Evolutionary conservation across 2,113 vertebrate species (phyloP).

Genomic region (Nothoprocta perdicaria): DNA sequence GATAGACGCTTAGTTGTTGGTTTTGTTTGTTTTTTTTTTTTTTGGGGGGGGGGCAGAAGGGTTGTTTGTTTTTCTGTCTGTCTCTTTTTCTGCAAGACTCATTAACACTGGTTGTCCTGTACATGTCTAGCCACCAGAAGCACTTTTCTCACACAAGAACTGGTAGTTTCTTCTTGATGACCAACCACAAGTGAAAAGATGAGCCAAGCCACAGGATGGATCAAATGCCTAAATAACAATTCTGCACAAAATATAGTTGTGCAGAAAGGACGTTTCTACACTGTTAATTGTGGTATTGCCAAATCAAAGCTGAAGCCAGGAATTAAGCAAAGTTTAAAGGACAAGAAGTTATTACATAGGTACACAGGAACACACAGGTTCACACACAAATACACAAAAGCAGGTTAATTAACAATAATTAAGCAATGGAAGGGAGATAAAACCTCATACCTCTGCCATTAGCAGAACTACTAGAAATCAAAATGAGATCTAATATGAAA

Average conservation of each 20-base stretch:
- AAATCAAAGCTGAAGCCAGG: too few relatives aligned
- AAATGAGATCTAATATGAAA: not conserved
- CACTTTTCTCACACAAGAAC: not conserved
- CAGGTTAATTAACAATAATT: not conserved
- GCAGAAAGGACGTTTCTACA: not conserved
- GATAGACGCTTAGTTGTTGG: not conserved
- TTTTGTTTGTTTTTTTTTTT: too few relatives aligned
- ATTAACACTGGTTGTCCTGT: not conserved
- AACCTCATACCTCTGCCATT: not conserved
- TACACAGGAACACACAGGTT: not conserved
- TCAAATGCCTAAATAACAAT: not conserved
- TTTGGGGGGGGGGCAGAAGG: too few relatives aligned
- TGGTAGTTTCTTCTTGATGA: not conserved
- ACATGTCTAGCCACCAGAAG: not conserved
- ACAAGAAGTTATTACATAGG: not conserved
- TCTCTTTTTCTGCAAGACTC: not conserved
- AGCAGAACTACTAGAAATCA: not conserved
- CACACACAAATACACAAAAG: not conserved
- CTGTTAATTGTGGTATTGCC: not conserved
- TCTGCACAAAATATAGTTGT: not conserved
- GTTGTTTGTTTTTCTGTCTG: too few relatives aligned
- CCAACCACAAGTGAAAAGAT: not conserved
- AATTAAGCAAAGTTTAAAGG: not conserved
- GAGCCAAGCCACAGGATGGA: not conserved
- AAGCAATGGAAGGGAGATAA: not conserved